Evolutionary conservation across 2,113 vertebrate genomes (phyloP).

Genomic region (Myrmophylax atrothorax): DNA sequence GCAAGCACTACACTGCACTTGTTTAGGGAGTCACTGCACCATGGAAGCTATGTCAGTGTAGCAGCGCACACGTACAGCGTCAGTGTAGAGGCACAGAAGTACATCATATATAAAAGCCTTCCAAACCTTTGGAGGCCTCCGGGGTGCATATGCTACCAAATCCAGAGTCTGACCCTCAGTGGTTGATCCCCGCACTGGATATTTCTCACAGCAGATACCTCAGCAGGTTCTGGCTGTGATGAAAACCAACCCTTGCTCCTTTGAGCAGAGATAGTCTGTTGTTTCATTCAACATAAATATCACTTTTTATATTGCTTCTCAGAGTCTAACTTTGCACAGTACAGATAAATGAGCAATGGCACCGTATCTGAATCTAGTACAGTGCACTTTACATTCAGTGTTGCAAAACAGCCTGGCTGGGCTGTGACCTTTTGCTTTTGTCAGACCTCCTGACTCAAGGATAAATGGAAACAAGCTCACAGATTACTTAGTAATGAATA

Average conservation of each 20-base stretch:
- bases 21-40: not conserved
- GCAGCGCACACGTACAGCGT: not conserved
- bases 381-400: not conserved
- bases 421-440: slow-evolving; percentile 16
- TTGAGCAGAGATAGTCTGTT: not conserved
- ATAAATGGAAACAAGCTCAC: slow-evolving; percentile 41
- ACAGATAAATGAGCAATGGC: not conserved
- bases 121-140: not conserved
- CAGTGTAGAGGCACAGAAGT: not conserved
- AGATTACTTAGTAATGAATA: slow-evolving; percentile 55
- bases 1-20: not conserved
- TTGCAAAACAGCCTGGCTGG: slow-evolving; percentile 26
- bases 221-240: not conserved
- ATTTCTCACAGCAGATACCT: not conserved
- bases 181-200: not conserved
- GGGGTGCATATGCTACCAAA: not conserved
- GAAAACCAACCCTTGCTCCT: not conserved
- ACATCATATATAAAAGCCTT: not conserved
- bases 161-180: not conserved
- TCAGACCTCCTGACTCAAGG: slow-evolving; percentile 15
- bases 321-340: not conserved
- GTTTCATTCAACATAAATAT: not conserved
- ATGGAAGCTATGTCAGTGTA: not conserved
- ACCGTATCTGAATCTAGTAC: not conserved
- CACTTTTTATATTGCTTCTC: not conserved